phyloP scores from a whole-genome alignment of 1,140 invertebrate genomes.

The Pseudomyrmex sp. region DNA sequence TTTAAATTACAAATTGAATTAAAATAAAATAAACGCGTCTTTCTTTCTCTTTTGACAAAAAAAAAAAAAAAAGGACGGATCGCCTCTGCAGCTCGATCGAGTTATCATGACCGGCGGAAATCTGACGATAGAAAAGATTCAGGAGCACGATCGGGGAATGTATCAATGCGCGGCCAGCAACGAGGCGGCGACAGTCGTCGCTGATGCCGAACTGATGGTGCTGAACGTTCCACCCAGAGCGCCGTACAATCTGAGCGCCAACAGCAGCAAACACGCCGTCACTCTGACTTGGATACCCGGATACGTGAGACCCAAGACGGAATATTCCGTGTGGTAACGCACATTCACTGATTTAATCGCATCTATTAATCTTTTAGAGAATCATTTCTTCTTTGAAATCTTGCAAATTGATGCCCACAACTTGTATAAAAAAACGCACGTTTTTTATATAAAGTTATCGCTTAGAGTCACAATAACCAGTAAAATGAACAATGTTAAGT shows the following conservation, averaged over 20 bases:
- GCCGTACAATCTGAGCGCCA: slow-evolving; percentile 94
- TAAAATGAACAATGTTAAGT: too few relatives aligned
- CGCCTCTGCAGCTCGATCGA: slow-evolving; percentile 89
- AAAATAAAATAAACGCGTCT: slow-evolving; percentile 6
- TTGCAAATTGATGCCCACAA: too few relatives aligned
- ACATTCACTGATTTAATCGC: not conserved
- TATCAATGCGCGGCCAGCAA: slow-evolving; percentile 97
- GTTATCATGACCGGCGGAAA: slow-evolving; percentile 92
- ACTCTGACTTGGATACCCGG: slow-evolving; percentile 95
- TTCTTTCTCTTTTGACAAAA: slow-evolving; percentile 67
- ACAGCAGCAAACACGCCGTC: slow-evolving; percentile 91
- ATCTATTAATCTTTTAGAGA: not conserved
- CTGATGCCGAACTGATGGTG: slow-evolving; percentile 95
- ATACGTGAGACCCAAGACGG: slow-evolving; percentile 92
- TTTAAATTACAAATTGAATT: not conserved
- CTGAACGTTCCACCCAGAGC: slow-evolving; percentile 95
- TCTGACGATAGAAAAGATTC: slow-evolving; percentile 93
- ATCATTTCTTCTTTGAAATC: too few relatives aligned
- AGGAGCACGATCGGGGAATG: slow-evolving; percentile 94
- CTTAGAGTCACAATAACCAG: too few relatives aligned
- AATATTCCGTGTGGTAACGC: slow-evolving; percentile 93
- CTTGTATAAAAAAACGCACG: too few relatives aligned
- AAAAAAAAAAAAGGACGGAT: slow-evolving; percentile 88
- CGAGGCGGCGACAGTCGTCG: slow-evolving; percentile 95
- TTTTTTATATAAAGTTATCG: too few relatives aligned